Base-by-base conservation (phyloP, 2,797 vertebrate species). In the Diplodus sargus region DNA sequence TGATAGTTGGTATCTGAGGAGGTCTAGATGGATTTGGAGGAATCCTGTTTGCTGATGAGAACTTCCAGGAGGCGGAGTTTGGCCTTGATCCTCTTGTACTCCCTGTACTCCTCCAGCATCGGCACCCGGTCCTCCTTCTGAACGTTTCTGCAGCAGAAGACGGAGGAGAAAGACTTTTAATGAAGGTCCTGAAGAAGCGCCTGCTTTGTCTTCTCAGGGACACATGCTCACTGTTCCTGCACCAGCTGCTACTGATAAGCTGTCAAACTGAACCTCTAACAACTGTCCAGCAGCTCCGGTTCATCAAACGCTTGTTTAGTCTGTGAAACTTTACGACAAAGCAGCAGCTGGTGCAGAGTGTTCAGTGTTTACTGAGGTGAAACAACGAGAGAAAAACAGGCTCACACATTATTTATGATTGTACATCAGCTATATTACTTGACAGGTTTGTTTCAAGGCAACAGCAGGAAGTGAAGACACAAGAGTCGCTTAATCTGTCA, bases 41-140 rank as follows among this genome's bases (percentile, higher is more conserved):
- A 97, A 92, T 99, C 98, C 90, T 99, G 98, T 92, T 99, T 99
- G 96, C 97, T 99, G 95, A 99, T 98, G 84, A 99, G 97, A 87
- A 99, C 98, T 91, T 99, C 98, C 83, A 99, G 93, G 82, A 99
- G 97, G 84, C 98, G 96, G 48, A 99, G 97, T 70, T 97, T 99
- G 91, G 98, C 98, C 95, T 99, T 99, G 88, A 99, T 96, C 93
- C 97, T 96, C 93, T 99, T 99, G 94, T 99, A 99, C 82, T 98
- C 97, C 79, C 95, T 96, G 94, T 99, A 99, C 85, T 97, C 97
- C 58, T 99, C 98, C 85, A 97, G 93, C 96, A 97, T 97, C 25
- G 96, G 97, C 78, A 95, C 92, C 20, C 98, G 96, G 90, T 99
- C 98, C 92, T 99, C 98, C 87, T 99, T 99, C 93, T 98, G 98